These are phyloP conservation scores for Bos javanicus DNA, from an alignment of 2,113 vertebrate species.

Conservation along the genomic window DNA sequence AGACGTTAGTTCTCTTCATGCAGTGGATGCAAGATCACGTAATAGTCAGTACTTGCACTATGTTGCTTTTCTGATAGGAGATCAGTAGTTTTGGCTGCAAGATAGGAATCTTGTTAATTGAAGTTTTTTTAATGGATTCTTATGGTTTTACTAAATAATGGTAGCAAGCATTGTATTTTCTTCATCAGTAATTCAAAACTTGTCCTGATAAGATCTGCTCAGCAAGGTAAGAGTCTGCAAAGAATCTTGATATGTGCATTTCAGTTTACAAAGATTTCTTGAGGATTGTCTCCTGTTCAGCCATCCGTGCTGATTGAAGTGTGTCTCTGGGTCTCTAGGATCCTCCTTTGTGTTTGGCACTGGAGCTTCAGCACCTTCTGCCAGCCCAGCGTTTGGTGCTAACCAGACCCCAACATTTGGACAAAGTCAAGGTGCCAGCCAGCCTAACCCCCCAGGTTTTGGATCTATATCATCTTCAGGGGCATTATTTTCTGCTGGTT, in stretches of 20 bases:
- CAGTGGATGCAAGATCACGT: too few relatives aligned
- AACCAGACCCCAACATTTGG: slow-evolving; percentile 89
- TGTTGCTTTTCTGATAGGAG: neutral
- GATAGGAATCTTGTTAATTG: neutral
- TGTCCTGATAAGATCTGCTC: neutral
- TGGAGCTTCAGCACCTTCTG: slow-evolving; percentile 70
- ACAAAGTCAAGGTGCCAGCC: slow-evolving; percentile 80
- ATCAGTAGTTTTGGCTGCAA: neutral
- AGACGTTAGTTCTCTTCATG: neutral
- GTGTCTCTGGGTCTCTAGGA: slow-evolving; percentile 64
- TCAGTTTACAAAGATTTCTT: neutral
- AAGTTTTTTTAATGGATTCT: slow-evolving; percentile 3
- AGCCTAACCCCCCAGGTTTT: slow-evolving; percentile 83
- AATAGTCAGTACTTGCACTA: neutral
- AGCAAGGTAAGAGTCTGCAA: neutral
- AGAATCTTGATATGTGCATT: neutral
- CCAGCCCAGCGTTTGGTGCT: slow-evolving; percentile 84
- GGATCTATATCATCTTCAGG: slow-evolving; percentile 80
- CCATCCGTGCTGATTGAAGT: neutral
- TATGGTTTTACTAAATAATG: neutral
- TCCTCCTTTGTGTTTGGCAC: slow-evolving; percentile 88
- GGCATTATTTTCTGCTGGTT: slow-evolving; percentile 81
- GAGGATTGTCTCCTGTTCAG: neutral
- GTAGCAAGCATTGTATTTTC: neutral
- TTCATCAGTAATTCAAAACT: neutral